A percentile compares a stretch with the other conserved stretches of the same genome.
Evolutionary conservation across 2,797 vertebrate species (phyloP).

Genomic region (Pristis pectinata): DNA sequence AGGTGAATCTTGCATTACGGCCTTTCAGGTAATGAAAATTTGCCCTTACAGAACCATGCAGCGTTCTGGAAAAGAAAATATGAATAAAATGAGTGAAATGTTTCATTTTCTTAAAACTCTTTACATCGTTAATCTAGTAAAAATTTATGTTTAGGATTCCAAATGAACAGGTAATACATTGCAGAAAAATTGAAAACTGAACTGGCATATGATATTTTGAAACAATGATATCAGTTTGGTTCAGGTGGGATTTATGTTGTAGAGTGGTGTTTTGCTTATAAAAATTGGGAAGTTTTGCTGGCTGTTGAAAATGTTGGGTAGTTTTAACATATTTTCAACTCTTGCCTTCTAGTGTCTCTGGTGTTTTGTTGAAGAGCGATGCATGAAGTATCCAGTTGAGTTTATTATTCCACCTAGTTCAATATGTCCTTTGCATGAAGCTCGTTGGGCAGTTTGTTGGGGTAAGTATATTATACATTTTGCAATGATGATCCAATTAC

Average conservation of each 20-base stretch:
- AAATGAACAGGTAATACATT: not conserved
- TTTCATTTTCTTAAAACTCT: not conserved
- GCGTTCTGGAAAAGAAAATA: not conserved
- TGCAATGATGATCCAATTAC: not conserved
- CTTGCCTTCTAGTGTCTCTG: slow-evolving; percentile 73
- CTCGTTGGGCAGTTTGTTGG: slow-evolving; percentile 81
- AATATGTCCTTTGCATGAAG: slow-evolving; percentile 61
- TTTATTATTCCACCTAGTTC: slow-evolving; percentile 66
- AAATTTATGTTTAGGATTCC: not conserved
- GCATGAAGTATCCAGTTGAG: slow-evolving; percentile 72
- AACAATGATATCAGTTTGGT: not conserved
- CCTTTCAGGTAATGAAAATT: too few species aligned
- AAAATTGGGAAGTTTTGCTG: not conserved
- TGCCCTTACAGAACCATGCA: too few species aligned
- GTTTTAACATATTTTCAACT: slow-evolving; percentile 36
- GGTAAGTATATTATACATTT: slow-evolving; percentile 52
- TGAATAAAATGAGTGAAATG: not conserved
- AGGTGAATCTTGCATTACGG: too few species aligned
- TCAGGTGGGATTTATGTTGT: not conserved
- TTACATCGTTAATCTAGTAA: not conserved
- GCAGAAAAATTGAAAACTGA: not conserved
- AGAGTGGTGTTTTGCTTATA: not conserved
- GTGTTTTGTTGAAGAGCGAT: slow-evolving; percentile 68
- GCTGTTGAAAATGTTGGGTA: not conserved
- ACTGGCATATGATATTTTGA: not conserved